Percentiles rank a stretch among this genome's conserved stretches.
Conservation (phyloP, 1,140 invertebrate species). For the Megalopta genalis region DNA sequence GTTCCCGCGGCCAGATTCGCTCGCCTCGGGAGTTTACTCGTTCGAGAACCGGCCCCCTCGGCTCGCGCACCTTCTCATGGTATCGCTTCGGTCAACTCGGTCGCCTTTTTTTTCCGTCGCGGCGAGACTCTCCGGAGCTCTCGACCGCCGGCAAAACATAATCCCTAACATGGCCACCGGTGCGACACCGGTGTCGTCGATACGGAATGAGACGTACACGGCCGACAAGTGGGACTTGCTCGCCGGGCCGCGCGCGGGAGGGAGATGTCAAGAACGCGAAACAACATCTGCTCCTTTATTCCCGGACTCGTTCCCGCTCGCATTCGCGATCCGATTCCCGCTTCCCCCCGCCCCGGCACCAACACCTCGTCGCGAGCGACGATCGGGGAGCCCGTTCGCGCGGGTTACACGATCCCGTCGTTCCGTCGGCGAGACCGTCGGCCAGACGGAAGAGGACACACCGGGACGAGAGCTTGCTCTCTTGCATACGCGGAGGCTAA, state of each 20-base stretch:
- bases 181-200: not conserved
- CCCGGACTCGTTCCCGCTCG: not conserved
- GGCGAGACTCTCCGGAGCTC: not conserved
- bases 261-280: not conserved
- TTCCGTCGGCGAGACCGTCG: too few relatives aligned
- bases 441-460: too few relatives aligned
- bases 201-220: not conserved
- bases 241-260: too few relatives aligned
- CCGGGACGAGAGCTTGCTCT: not conserved
- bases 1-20: conserved; percentile 54
- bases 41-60: conserved; percentile 35
- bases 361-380: too few relatives aligned
- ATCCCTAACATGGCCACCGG: not conserved
- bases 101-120: not conserved
- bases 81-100: conserved; percentile 1
- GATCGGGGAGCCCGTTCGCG: too few relatives aligned
- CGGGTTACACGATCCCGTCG: too few relatives aligned
- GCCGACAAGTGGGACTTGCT: not conserved
- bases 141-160: not conserved
- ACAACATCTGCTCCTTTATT: not conserved
- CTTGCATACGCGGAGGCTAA: not conserved
- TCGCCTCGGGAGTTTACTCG: conserved; percentile 34
- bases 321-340: not conserved
- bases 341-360: too few relatives aligned
- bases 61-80: not conserved